A percentile compares a stretch with the other conserved stretches of the same genome.
Conservation (phyloP, 2,888 invertebrate species). For the Apotomis betuletana region DNA sequence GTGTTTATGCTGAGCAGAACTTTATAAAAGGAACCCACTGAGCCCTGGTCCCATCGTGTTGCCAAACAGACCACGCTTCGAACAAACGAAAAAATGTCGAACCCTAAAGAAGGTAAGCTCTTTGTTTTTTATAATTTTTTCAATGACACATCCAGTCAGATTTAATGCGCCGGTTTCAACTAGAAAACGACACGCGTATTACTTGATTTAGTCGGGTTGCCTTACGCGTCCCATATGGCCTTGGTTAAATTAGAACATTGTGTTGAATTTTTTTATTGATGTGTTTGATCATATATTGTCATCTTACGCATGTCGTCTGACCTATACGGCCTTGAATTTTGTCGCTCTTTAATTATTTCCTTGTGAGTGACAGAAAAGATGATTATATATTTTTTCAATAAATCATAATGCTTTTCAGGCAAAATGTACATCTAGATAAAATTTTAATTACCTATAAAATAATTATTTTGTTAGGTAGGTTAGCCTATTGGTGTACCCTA, state of each 20-base stretch:
- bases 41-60: slow-evolving; percentile 62
- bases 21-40: slow-evolving; percentile 73
- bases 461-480: too few species aligned
- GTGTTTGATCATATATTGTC: background rate
- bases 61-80: slow-evolving; percentile 55
- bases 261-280: slow-evolving; percentile 33
- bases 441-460: too few species aligned
- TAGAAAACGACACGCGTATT: background rate
- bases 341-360: too few species aligned
- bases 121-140: slow-evolving; percentile 42
- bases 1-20: slow-evolving; percentile 61
- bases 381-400: too few species aligned
- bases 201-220: slow-evolving; percentile 28
- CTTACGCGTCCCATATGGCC: slow-evolving; percentile 17
- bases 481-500: too few species aligned
- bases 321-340: slow-evolving; percentile 5
- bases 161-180: slow-evolving; percentile 37
- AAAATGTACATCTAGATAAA: too few species aligned
- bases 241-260: slow-evolving; percentile 31
- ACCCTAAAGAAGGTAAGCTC: slow-evolving; percentile 74
- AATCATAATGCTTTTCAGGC: too few species aligned
- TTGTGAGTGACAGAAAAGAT: too few species aligned
- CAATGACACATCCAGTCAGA: slow-evolving; percentile 44
- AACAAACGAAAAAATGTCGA: slow-evolving; percentile 61
- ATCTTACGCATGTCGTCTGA: slow-evolving; percentile 13